A percentile compares a stretch with the other conserved stretches of the same genome.
These are phyloP conservation scores for Neocrepidodera transversa DNA, from an alignment of 2,888 invertebrate genomes.

Conservation along the genomic window DNA sequence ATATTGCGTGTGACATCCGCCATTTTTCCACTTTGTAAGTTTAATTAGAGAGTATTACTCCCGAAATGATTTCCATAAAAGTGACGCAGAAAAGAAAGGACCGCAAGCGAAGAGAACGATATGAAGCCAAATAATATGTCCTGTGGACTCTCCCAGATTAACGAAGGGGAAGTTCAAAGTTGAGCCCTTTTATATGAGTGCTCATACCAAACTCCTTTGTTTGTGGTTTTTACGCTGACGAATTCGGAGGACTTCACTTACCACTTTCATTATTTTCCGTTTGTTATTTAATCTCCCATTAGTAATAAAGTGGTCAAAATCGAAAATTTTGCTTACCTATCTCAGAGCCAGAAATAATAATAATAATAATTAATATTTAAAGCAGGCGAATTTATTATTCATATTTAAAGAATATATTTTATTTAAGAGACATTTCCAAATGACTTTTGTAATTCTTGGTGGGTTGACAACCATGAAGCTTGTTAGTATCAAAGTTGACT, in stretches of 20 bases:
- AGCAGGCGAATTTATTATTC: too few species aligned
- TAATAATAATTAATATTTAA: too few species aligned
- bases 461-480: too few species aligned
- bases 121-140: constrained; percentile 22
- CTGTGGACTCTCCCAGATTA: constrained; percentile 16
- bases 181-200: constrained; percentile 25
- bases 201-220: constrained; percentile 19
- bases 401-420: too few species aligned
- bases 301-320: constrained; percentile 1
- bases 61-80: constrained; percentile 18
- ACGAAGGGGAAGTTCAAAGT: constrained; percentile 24
- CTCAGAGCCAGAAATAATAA: too few species aligned
- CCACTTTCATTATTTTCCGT: neutral
- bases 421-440: too few species aligned
- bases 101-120: constrained; percentile 9
- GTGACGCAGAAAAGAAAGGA: constrained; percentile 6
- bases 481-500: too few species aligned
- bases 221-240: constrained; percentile 15
- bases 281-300: neutral
- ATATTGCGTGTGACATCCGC: neutral
- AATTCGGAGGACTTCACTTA: constrained; percentile 9
- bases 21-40: constrained; percentile 1
- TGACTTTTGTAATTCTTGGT: too few species aligned
- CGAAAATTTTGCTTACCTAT: neutral
- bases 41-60: constrained; percentile 6